Conservation (phyloP, 1,140 invertebrate genomes). For the Heliconius hermathena region DNA sequence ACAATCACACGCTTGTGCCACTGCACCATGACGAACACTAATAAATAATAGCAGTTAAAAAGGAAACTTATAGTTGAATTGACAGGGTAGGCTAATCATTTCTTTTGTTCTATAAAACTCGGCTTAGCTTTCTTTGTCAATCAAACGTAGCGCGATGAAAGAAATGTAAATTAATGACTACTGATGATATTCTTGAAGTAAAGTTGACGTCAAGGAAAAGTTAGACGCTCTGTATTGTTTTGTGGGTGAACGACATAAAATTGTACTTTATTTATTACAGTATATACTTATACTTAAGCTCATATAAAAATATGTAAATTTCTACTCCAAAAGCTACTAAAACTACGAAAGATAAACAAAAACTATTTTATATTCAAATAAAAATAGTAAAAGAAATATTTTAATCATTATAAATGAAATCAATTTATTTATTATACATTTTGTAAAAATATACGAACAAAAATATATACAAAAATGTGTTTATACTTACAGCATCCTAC, state of each 20-base stretch:
- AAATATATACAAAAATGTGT: too few relatives aligned
- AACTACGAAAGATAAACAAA: too few relatives aligned
- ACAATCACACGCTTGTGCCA: too few relatives aligned
- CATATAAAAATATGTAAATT: too few relatives aligned
- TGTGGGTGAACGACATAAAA: background rate
- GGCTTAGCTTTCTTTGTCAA: constrained; percentile 1
- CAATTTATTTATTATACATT: too few relatives aligned
- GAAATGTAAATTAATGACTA: background rate
- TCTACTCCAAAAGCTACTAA: too few relatives aligned
- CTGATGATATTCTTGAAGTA: background rate
- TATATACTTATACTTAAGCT: background rate
- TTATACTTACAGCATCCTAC: too few relatives aligned
- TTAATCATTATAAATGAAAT: too few relatives aligned
- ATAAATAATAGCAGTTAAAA: background rate
- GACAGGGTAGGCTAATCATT: background rate
- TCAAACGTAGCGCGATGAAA: constrained; percentile 4
- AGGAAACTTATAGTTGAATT: background rate
- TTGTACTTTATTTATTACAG: background rate
- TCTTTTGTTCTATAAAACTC: constrained; percentile 3
- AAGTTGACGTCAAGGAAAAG: background rate
- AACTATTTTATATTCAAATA: background rate
- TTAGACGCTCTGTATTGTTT: background rate
- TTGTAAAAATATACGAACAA: background rate
- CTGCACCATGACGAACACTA: too few relatives aligned
- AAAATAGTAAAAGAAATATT: background rate